Conservation (phyloP, 1,140 invertebrate genomes). For the Drosophila nigromelanica region DNA sequence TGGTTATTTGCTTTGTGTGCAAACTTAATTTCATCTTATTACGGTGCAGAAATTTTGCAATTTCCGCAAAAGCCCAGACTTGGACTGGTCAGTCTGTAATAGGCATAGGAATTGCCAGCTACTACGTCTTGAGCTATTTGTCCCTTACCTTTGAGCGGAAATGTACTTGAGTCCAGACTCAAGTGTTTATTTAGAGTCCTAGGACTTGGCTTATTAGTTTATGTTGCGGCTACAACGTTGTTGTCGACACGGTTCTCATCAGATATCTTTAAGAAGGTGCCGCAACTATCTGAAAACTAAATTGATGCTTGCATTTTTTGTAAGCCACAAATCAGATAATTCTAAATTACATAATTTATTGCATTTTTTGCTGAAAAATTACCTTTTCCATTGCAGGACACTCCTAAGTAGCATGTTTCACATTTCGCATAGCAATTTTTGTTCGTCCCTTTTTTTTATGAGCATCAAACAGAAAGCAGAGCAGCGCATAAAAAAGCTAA, state of each 20-base stretch:
- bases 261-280: conserved; percentile 1
- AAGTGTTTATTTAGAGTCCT: conserved; percentile 56
- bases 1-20: conserved; percentile 53
- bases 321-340: conserved; percentile 14
- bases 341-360: conserved; percentile 38
- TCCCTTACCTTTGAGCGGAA: conserved; percentile 54
- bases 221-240: conserved; percentile 6
- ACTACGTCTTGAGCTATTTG: conserved; percentile 43
- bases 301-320: not conserved
- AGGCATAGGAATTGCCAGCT: conserved; percentile 15
- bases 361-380: conserved; percentile 30
- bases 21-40: conserved; percentile 83
- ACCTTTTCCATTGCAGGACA: conserved; percentile 18
- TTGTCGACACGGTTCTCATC: not conserved
- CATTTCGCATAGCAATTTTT: conserved; percentile 30
- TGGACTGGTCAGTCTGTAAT: conserved; percentile 38
- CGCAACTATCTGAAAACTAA: not conserved
- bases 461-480: conserved; percentile 49
- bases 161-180: conserved; percentile 35
- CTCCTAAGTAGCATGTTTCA: conserved; percentile 44
- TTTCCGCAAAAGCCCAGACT: conserved; percentile 63
- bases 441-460: conserved; percentile 26
- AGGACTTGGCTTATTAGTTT: conserved; percentile 39
- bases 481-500: conserved; percentile 77
- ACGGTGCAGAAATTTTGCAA: conserved; percentile 82